phyloP scores from a whole-genome alignment of 1,140 invertebrate genomes.

The Heliconius hermathena region DNA sequence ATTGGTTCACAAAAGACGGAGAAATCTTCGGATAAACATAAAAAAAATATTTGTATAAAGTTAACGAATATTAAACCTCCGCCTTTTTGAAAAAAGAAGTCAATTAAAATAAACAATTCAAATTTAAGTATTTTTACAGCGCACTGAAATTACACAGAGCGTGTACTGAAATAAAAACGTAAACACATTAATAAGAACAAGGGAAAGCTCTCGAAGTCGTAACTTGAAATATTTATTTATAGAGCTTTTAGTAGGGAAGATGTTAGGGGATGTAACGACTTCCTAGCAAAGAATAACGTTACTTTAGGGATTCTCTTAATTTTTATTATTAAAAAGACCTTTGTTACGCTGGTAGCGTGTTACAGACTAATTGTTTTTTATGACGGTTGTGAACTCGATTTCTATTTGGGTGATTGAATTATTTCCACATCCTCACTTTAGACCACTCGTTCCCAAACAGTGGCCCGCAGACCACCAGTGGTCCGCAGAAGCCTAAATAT shows the following conservation, averaged over 20 bases:
- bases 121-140: neutral
- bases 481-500: no score
- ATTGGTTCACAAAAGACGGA: no score
- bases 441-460: no score
- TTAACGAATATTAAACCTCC: neutral
- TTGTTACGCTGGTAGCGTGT: neutral
- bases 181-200: constrained; percentile 45
- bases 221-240: constrained; percentile 49
- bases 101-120: neutral
- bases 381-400: no score
- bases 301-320: constrained; percentile 21
- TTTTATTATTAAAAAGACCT: neutral
- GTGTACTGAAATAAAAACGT: constrained; percentile 26
- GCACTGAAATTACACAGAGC: neutral
- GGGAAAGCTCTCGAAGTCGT: constrained; percentile 38
- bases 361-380: no score
- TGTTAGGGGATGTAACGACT: constrained; percentile 10
- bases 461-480: no score
- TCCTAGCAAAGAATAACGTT: constrained; percentile 7
- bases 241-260: constrained; percentile 37
- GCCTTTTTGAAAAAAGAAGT: no score
- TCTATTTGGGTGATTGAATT: no score
- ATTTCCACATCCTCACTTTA: no score
- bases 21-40: no score
- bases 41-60: no score